Base-by-base conservation (phyloP, 2,888 invertebrate genomes). In the Pseudanteris insignis region DNA sequence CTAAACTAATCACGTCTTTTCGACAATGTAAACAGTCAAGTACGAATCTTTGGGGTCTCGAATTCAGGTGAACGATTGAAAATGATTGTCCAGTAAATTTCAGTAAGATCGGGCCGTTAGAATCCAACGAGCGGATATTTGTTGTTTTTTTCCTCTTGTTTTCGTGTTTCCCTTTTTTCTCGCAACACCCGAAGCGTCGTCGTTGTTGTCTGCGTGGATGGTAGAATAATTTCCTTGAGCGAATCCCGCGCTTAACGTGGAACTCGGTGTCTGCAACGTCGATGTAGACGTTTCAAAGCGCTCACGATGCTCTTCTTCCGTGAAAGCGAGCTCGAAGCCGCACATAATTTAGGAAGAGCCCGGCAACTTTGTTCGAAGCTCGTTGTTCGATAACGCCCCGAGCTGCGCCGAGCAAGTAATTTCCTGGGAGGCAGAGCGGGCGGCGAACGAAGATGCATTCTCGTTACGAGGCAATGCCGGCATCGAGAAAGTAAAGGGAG, bases 331-430 rank as follows among this genome's bases (percentile, higher is more conserved):
- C 63, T 63, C 59, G 63, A 60, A 63, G 63, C 61, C 63, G 66
- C 67, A 67, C 67, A 66, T 69, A 66, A 70, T 70, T 70, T 69
- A 64, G 63, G 63, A 55, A 63, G 66, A 67, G 66, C 62, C 62
- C 63, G 60, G 62, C 65, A 68, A 70, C 67, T 69, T 68, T 69
- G 68, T 66, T 65, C 69, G 63, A 54, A 50, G 63, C 60, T 63
- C 64, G 66, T 67, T 65, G 67, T 68, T 68, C 68, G 66, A 70
- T 68, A 70, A 67, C 65, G 66, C 68, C 64, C 67, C 60, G 66
- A 65, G 66, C 66, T 64, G 63, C 62, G 51, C 50, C 51, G 48
- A 64, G 64, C 63, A 62, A 64, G 67, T 66, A 66, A 68, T 68
- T 66, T 66, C 66, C 65, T 63, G 62, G 63, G 65, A 65, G 54